Conservation (phyloP, 2,797 vertebrate species). For the Lophura swinhoii region DNA sequence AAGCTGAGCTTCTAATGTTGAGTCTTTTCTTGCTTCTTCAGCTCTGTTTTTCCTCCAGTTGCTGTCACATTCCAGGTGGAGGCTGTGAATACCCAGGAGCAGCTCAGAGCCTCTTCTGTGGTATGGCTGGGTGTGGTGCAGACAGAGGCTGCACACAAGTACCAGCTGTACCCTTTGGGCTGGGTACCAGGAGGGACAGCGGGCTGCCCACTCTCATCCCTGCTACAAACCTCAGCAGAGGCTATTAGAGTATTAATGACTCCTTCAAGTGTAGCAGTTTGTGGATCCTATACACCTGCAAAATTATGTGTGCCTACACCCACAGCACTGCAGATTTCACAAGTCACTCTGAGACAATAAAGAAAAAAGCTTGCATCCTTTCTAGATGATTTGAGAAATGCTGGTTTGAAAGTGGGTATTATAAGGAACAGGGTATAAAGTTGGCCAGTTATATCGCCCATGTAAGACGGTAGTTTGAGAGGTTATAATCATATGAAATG, state of each 20-base stretch:
- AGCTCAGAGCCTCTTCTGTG: background rate
- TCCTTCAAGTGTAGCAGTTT: background rate
- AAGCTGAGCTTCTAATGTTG: background rate
- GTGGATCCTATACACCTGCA: background rate
- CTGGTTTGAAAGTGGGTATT: background rate
- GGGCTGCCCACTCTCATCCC: background rate
- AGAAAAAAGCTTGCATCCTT: background rate
- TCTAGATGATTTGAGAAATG: background rate
- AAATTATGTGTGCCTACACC: background rate
- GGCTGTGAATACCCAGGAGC: rapidly evolving
- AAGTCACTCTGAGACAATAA: background rate
- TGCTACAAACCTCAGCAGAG: background rate
- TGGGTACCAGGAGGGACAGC: background rate
- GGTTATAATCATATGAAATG: background rate
- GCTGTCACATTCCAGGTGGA: background rate
- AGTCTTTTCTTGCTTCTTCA: background rate
- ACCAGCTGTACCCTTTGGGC: background rate
- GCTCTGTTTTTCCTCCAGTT: background rate
- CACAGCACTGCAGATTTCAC: background rate
- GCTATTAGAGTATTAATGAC: background rate
- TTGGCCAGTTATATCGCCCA: background rate
- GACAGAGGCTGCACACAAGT: background rate
- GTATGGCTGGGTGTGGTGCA: background rate
- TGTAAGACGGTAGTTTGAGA: background rate
- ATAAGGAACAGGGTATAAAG: background rate